A percentile compares a stretch with the other conserved stretches of the same genome.
phyloP scores from a whole-genome alignment of 2,113 vertebrate species.

The Pelecanoides urinatrix region DNA sequence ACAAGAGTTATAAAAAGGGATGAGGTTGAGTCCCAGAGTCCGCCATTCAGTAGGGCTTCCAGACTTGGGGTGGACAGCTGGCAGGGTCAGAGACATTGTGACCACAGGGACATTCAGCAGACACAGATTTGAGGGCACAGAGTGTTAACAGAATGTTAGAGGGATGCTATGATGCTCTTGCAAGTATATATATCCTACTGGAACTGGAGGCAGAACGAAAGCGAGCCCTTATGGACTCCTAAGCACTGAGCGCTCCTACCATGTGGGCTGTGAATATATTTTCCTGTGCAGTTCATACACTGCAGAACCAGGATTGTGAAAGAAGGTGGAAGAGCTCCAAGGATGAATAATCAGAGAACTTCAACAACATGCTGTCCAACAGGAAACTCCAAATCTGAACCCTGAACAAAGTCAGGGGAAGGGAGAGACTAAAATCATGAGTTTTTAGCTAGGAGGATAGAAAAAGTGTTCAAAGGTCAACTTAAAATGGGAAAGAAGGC shows the following conservation, averaged over 20 bases:
- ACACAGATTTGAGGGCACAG: not conserved
- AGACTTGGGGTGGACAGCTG: not conserved
- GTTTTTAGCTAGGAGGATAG: not conserved
- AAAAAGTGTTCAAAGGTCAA: not conserved
- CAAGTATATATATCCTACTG: not conserved
- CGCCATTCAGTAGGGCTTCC: not conserved
- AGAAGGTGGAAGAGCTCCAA: not conserved
- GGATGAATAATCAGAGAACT: not conserved
- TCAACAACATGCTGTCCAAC: not conserved
- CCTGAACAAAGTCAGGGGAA: not conserved
- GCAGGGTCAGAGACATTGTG: not conserved
- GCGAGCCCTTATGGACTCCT: not conserved
- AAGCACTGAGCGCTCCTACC: rapidly evolving
- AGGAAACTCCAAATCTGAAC: not conserved
- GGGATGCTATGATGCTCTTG: not conserved
- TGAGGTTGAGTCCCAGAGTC: not conserved
- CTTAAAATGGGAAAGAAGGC: not conserved
- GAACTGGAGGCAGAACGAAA: not conserved
- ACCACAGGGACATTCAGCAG: not conserved
- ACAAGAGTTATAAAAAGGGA: not conserved
- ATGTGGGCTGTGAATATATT: not conserved
- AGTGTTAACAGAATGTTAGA: not conserved
- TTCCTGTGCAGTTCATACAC: not conserved
- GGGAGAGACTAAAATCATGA: not conserved
- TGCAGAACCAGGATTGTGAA: not conserved